A percentile compares a stretch with the other conserved stretches of the same genome.
Conservation (phyloP, 2,888 invertebrate genomes). For the Heliconius erato region DNA sequence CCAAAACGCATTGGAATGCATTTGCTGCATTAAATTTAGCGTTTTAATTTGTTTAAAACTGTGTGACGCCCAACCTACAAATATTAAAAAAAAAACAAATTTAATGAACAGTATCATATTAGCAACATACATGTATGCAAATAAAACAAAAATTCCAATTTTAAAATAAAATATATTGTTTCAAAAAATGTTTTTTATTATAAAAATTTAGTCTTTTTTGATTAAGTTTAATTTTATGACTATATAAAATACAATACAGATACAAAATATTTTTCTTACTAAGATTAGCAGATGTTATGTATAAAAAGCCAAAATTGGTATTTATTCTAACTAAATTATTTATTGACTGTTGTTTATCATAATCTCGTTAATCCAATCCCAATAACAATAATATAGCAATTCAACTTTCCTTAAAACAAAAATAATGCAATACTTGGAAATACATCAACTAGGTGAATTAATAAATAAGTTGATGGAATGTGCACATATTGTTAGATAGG, state of each 20-base stretch:
- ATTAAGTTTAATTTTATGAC: background rate
- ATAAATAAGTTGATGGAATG: constrained; percentile 29
- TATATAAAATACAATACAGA: background rate
- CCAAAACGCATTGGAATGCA: no score
- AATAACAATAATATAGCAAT: background rate
- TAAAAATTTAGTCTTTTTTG: background rate
- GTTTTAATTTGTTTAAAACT: no score
- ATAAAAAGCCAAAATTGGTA: background rate
- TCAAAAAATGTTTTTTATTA: background rate
- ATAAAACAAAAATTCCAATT: background rate
- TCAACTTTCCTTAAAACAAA: constrained; percentile 2
- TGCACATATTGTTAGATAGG: constrained; percentile 1
- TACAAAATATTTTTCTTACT: background rate
- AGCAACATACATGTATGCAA: background rate
- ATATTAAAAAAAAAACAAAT: background rate
- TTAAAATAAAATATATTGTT: constrained; percentile 15
- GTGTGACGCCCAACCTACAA: no score
- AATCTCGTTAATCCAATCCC: background rate
- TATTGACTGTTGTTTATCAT: constrained; percentile 1
- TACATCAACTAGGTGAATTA: background rate
- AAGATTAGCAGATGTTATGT: background rate
- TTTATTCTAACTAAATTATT: background rate
- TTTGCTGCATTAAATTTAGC: no score
- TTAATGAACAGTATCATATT: background rate
- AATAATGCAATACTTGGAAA: background rate